These are phyloP conservation scores for Anticlea derivata DNA, from an alignment of 2,888 invertebrate genomes.

Conservation along the genomic window DNA sequence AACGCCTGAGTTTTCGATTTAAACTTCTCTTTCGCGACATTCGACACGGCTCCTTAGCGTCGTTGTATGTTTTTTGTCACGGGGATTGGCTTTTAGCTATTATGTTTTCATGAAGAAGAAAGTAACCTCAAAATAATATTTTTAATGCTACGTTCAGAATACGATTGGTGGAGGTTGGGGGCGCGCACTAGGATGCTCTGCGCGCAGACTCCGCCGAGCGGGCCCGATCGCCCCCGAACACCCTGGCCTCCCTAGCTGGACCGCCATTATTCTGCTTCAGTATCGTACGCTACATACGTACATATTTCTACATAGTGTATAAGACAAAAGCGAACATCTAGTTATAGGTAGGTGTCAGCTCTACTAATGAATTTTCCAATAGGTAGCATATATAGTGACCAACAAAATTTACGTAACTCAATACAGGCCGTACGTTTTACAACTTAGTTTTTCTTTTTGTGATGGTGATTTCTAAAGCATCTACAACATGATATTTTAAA, in stretches of 20 bases:
- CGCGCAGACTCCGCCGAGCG: constrained; percentile 64
- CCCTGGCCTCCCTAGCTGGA: constrained; percentile 39
- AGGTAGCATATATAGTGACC: no score
- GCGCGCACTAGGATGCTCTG: constrained; percentile 51
- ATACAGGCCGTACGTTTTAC: no score
- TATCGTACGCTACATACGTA: constrained; percentile 22
- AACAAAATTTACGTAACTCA: no score
- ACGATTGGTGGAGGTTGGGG: constrained; percentile 66
- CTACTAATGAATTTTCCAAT: background rate
- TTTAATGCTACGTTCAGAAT: constrained; percentile 76
- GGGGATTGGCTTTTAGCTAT: constrained; percentile 55
- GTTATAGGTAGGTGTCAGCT: background rate
- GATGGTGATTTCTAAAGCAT: no score
- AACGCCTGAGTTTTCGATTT: constrained; percentile 77
- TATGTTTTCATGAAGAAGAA: constrained; percentile 58
- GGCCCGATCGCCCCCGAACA: constrained; percentile 55
- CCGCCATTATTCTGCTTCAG: constrained; percentile 44
- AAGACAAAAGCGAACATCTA: background rate
- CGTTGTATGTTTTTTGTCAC: constrained; percentile 49
- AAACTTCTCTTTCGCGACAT: constrained; percentile 79
- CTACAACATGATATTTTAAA: no score
- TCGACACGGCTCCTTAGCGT: constrained; percentile 64
- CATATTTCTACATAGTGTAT: background rate
- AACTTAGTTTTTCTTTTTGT: no score
- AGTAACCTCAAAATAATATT: constrained; percentile 82